These are phyloP conservation scores for Sebastes hopkinsi DNA, from an alignment of 2,797 vertebrate species.

Conservation along the genomic window DNA sequence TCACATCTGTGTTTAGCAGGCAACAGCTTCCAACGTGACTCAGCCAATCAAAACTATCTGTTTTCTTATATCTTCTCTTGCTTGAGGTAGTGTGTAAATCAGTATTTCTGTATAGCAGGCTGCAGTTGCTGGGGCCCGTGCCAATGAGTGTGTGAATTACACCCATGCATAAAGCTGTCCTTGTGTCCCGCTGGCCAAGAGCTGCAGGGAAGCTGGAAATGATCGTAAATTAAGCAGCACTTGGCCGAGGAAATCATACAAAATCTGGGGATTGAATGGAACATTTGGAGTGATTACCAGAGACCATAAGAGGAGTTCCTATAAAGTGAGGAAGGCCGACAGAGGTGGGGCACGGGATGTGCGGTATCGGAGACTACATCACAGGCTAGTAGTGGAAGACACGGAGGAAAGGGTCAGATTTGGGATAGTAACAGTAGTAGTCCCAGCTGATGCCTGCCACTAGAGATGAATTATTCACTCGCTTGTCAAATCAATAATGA, in stretches of 20 bases:
- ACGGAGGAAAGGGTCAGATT: slow-evolving; percentile 46
- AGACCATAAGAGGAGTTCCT: slow-evolving; percentile 66
- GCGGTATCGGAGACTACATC: slow-evolving; percentile 35
- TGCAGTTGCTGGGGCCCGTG: slow-evolving; percentile 70
- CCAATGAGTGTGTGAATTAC: slow-evolving; percentile 81
- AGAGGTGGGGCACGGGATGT: slow-evolving; percentile 29
- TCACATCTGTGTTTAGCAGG: slow-evolving; percentile 72
- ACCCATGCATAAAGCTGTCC: slow-evolving; percentile 77
- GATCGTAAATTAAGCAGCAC: slow-evolving; percentile 77
- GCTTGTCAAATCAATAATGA: slow-evolving; percentile 83
- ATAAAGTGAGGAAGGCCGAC: slow-evolving; percentile 36
- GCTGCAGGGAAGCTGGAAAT: slow-evolving; percentile 77
- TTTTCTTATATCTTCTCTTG: slow-evolving; percentile 69
- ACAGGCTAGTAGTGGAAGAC: slow-evolving; percentile 27
- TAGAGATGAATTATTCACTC: slow-evolving; percentile 82
- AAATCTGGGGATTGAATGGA: slow-evolving; percentile 77
- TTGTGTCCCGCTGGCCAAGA: slow-evolving; percentile 78
- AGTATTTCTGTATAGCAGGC: slow-evolving; percentile 66
- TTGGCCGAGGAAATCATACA: slow-evolving; percentile 72
- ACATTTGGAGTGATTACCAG: slow-evolving; percentile 73
- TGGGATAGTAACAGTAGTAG: slow-evolving; percentile 47
- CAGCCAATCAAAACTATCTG: slow-evolving; percentile 72
- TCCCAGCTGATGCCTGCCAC: slow-evolving; percentile 79
- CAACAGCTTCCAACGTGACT: slow-evolving; percentile 64
- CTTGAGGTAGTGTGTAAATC: slow-evolving; percentile 67